Base-by-base conservation (phyloP, 92 coral and sea anemone species). In the Palythoa grandis region DNA sequence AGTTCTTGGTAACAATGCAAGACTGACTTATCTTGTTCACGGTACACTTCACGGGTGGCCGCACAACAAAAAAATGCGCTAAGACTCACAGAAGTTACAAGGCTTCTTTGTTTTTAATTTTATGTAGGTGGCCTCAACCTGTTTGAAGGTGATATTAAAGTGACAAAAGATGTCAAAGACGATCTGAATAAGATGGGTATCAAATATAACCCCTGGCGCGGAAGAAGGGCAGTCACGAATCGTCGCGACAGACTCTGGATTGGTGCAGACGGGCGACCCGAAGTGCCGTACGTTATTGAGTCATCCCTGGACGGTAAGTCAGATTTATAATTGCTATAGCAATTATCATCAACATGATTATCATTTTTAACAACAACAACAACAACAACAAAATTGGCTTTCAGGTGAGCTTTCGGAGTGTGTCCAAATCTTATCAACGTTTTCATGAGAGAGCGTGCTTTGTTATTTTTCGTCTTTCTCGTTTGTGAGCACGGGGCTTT, bases 111-210 rank as follows among this genome's bases (percentile, higher is more conserved):
- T 0, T 58, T 15, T 58, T 58, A 20, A 43, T 17, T 60, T n/a
- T 20, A 43, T 43, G 50, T 43, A 71, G 83, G 35, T 74, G 86
- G 88, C 0, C 83, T 83, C 15, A 70, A 88, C 38, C 86, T 94
- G 37, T 92, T 89, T 74, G 93, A 94, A 65, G 97, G 97, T 6
- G 97, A 94, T 69, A 90, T 94, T 61, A 63, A 84, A 6, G 52
- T 94, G 75, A 92, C 92, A 23, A 5, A 25, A 14, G 89, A 50
- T 0, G 87, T 90, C 63, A 86, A 63, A 76, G 2, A 52, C 7
- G 89, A 89, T 14, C 78, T 90, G 29, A 53, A 58, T n/a, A 76
- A 67, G 12, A 85, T 85, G 3, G 60, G 86, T 5, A 78, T 80
- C 24, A 25, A 65, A 15, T 52, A 61, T 52, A 16, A 11, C 56